phyloP scores from a whole-genome alignment of 2,113 vertebrate species.

The Lampris incognitus region DNA sequence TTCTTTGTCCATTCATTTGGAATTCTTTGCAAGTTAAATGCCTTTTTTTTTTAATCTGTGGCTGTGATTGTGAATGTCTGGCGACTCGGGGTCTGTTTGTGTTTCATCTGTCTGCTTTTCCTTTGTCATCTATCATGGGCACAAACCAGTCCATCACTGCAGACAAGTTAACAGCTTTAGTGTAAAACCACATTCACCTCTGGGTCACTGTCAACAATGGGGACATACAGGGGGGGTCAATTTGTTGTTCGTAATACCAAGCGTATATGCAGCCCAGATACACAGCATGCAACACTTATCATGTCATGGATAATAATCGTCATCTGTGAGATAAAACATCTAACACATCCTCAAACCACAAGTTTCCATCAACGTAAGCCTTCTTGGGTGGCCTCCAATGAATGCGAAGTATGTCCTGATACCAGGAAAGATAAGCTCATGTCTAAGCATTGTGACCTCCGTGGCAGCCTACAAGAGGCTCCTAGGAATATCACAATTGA shows the following conservation, averaged over 20 bases:
- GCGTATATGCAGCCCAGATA: neutral
- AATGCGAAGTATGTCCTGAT: constrained; percentile 61
- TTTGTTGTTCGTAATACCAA: neutral
- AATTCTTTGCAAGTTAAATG: neutral
- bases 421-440: constrained; percentile 37
- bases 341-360: neutral
- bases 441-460: constrained; percentile 30
- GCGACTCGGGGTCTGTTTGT: neutral
- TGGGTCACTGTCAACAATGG: neutral
- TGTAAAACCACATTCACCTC: neutral
- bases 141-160: neutral
- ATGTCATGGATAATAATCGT: constrained; percentile 28
- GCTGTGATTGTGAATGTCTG: neutral
- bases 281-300: neutral
- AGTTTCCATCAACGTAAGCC: constrained; percentile 24
- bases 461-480: constrained; percentile 11
- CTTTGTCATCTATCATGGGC: neutral
- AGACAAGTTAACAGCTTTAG: neutral
- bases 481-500: constrained; percentile 25
- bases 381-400: constrained; percentile 51
- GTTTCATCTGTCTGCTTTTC: constrained; percentile 1
- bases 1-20: neutral
- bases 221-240: neutral
- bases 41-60: neutral
- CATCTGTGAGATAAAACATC: neutral